Percentiles rank a stretch among this genome's conserved stretches.
These are phyloP conservation scores for Napeogenes inachia DNA, from an alignment of 2,888 invertebrate genomes.

Conservation along the genomic window DNA sequence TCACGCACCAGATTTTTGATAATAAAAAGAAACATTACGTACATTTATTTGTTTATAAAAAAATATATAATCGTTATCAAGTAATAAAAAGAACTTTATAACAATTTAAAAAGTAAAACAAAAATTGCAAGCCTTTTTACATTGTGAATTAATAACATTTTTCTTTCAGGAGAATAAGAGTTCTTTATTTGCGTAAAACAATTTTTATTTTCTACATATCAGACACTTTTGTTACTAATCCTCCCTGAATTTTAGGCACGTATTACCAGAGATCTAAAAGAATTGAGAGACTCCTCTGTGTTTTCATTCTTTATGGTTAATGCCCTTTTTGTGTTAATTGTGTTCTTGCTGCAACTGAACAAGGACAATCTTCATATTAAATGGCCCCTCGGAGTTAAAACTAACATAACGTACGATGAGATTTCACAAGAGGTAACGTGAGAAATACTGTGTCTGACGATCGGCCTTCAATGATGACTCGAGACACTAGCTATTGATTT, in stretches of 20 bases:
- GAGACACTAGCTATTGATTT: conserved; percentile 33
- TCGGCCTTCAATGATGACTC: conserved; percentile 74
- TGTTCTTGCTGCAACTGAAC: conserved; percentile 98
- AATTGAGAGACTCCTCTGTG: conserved; percentile 95
- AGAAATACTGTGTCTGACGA: conserved; percentile 56
- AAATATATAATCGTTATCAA: too few species aligned
- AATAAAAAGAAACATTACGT: too few species aligned
- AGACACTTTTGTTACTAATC: conserved; percentile 35
- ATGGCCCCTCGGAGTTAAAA: conserved; percentile 97
- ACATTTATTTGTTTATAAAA: too few species aligned
- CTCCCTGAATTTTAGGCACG: conserved; percentile 86
- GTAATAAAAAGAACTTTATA: neutral
- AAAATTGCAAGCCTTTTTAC: neutral
- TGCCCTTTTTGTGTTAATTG: conserved; percentile 98
- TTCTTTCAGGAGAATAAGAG: conserved; percentile 43
- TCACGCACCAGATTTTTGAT: too few species aligned
- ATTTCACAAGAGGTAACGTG: conserved; percentile 92
- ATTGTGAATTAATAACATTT: conserved; percentile 14
- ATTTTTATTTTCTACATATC: conserved; percentile 18
- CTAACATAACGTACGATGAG: conserved; percentile 94
- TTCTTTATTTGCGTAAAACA: conserved; percentile 14
- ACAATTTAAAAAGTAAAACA: conserved; percentile 7
- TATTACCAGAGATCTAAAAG: conserved; percentile 93
- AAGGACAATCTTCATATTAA: conserved; percentile 97
- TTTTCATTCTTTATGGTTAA: conserved; percentile 99